phyloP scores from a whole-genome alignment of 2,113 vertebrate species.

The Pelodiscus sinensis region DNA sequence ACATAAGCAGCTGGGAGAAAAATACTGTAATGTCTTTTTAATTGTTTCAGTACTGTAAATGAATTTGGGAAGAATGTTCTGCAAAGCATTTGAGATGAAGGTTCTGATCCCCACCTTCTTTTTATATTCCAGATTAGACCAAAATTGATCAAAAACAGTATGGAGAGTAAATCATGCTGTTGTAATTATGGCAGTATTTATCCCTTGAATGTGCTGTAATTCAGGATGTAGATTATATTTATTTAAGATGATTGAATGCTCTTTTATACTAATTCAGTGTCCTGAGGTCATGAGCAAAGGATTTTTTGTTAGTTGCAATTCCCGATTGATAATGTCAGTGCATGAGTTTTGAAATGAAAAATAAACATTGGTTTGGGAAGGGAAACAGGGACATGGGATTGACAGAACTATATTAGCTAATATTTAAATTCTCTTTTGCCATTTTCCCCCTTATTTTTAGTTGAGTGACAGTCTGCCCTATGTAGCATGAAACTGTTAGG shows the following conservation, averaged over 20 bases:
- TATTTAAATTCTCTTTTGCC: not conserved
- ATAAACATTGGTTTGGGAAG: not conserved
- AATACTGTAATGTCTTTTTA: slow-evolving; percentile 80
- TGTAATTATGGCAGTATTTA: slow-evolving; percentile 67
- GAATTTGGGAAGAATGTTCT: slow-evolving; percentile 71
- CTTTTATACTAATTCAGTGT: slow-evolving; percentile 71
- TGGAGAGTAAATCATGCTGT: slow-evolving; percentile 63
- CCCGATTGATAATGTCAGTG: slow-evolving; percentile 56
- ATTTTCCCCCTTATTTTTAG: slow-evolving; percentile 15
- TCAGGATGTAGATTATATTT: slow-evolving; percentile 75
- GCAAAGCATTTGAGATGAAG: slow-evolving; percentile 75
- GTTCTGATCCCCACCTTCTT: slow-evolving; percentile 73
- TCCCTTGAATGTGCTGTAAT: slow-evolving; percentile 75
- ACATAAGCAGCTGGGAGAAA: slow-evolving; percentile 79
- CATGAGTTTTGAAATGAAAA: slow-evolving; percentile 53
- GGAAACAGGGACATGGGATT: slow-evolving; percentile 44
- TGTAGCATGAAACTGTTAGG: slow-evolving; percentile 50
- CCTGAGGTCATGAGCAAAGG: slow-evolving; percentile 64
- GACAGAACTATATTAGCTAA: slow-evolving; percentile 34
- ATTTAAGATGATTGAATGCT: slow-evolving; percentile 74
- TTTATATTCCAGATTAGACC: slow-evolving; percentile 68
- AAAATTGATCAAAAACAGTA: slow-evolving; percentile 65
- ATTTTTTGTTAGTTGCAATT: slow-evolving; percentile 56
- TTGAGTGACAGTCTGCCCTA: slow-evolving; percentile 51
- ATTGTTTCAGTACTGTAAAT: slow-evolving; percentile 81